Evolutionary conservation across 2,888 invertebrate species (phyloP).

Genomic region (Chaetogeoica ovagalla): DNA sequence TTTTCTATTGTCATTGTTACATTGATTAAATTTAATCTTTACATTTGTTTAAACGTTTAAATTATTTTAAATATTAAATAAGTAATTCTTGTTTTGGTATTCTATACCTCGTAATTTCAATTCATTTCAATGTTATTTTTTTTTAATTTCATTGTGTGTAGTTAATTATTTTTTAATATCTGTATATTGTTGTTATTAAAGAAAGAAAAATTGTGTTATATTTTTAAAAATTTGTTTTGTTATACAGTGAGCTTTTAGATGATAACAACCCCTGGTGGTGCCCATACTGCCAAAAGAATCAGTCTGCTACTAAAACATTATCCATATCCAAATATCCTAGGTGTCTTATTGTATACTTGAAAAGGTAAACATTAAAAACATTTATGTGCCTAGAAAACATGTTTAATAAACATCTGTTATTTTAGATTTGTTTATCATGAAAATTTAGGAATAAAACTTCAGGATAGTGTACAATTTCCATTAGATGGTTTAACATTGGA

Average conservation of each 20-base stretch:
- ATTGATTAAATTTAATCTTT: no score
- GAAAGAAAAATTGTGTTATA: background rate
- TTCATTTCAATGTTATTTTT: no score
- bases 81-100: no score
- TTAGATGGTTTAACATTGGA: conserved; percentile 64
- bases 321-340: conserved; percentile 69
- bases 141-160: no score
- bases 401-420: conserved; percentile 37
- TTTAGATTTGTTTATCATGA: conserved; percentile 68
- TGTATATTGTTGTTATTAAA: no score
- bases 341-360: conserved; percentile 68
- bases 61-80: no score
- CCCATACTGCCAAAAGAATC: conserved; percentile 66
- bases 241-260: conserved; percentile 66
- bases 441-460: conserved; percentile 66
- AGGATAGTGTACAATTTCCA: conserved; percentile 67
- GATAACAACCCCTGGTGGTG: conserved; percentile 71
- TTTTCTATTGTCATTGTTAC: no score
- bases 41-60: no score
- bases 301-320: conserved; percentile 68
- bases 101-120: no score
- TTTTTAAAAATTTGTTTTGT: conserved; percentile 46
- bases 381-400: background rate
- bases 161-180: no score
- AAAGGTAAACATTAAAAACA: conserved; percentile 60